Conservation (phyloP, 2,888 invertebrate species). For the Micoletzkya japonica region DNA sequence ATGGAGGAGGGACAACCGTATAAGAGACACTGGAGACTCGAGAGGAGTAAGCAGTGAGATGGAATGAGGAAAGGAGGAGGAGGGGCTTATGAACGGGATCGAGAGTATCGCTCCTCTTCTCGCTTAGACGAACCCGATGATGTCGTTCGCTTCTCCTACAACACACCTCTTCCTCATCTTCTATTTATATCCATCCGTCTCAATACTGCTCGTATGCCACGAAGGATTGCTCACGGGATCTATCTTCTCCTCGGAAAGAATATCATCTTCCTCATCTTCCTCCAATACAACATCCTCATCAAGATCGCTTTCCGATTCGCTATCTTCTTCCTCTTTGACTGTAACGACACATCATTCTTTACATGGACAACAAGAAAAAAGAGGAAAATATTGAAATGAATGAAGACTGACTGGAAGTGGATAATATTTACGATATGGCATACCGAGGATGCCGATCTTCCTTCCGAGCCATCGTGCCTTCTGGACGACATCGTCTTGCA, state of each 20-base stretch:
- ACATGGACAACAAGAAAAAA: too few relatives aligned
- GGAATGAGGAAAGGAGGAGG: not conserved
- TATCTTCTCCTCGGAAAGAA: constrained; percentile 43
- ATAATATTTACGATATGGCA: not conserved
- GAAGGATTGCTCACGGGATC: constrained; percentile 50
- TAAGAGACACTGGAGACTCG: not conserved
- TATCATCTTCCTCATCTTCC: constrained; percentile 61
- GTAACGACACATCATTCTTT: too few relatives aligned
- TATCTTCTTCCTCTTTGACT: constrained; percentile 56
- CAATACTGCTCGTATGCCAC: not conserved
- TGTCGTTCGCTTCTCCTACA: constrained; percentile 54
- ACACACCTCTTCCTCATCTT: not conserved
- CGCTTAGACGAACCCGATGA: constrained; percentile 53
- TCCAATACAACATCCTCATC: constrained; percentile 59
- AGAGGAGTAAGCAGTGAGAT: not conserved
- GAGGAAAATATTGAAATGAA: too few relatives aligned
- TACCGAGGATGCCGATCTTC: constrained; percentile 63
- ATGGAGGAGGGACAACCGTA: not conserved
- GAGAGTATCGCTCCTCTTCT: constrained; percentile 39
- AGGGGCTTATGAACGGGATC: not conserved
- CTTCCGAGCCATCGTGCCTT: constrained; percentile 64
- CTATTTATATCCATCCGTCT: not conserved
- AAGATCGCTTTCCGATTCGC: constrained; percentile 56
- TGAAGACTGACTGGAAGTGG: too few relatives aligned
- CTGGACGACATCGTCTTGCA: constrained; percentile 63